Evolutionary conservation across 2,888 invertebrate genomes (phyloP).

Genomic region (Silvanus unidentatus): DNA sequence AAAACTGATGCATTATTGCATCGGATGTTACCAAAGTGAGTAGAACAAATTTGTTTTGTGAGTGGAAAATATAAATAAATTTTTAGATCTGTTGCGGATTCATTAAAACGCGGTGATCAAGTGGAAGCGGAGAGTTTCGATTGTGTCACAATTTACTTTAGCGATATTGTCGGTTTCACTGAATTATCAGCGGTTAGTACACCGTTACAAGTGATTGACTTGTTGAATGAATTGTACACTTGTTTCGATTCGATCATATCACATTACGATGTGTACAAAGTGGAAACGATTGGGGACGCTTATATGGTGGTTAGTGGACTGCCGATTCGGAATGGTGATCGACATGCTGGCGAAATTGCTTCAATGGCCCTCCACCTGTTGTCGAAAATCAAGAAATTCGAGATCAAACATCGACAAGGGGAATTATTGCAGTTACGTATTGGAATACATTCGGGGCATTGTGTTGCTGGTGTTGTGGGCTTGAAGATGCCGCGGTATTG

Average conservation of each 20-base stretch:
- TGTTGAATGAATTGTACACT: slow-evolving; percentile 83
- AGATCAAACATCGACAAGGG: slow-evolving; percentile 61
- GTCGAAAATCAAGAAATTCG: slow-evolving; percentile 63
- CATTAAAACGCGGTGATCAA: slow-evolving; percentile 69
- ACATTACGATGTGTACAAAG: slow-evolving; percentile 82
- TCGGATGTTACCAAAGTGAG: slow-evolving; percentile 80
- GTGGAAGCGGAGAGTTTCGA: slow-evolving; percentile 78
- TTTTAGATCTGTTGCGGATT: slow-evolving; percentile 70
- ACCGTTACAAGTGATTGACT: slow-evolving; percentile 78
- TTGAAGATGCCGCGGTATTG: slow-evolving; percentile 80
- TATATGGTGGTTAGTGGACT: slow-evolving; percentile 78
- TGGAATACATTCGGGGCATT: slow-evolving; percentile 67
- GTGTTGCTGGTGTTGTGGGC: slow-evolving; percentile 79
- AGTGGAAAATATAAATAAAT: slow-evolving; percentile 4
- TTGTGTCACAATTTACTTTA: slow-evolving; percentile 78
- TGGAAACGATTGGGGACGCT: slow-evolving; percentile 77
- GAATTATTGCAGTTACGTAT: slow-evolving; percentile 66
- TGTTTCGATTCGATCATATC: slow-evolving; percentile 84
- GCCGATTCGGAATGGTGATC: slow-evolving; percentile 65
- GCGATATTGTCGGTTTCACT: slow-evolving; percentile 81
- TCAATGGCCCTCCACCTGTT: slow-evolving; percentile 71
- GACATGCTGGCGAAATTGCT: slow-evolving; percentile 74
- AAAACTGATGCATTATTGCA: slow-evolving; percentile 78
- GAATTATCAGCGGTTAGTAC: slow-evolving; percentile 72
- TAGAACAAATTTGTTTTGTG: slow-evolving; percentile 12